These are phyloP conservation scores for Phoeniculus purpureus DNA, from an alignment of 2,797 vertebrate species.

Conservation along the genomic window DNA sequence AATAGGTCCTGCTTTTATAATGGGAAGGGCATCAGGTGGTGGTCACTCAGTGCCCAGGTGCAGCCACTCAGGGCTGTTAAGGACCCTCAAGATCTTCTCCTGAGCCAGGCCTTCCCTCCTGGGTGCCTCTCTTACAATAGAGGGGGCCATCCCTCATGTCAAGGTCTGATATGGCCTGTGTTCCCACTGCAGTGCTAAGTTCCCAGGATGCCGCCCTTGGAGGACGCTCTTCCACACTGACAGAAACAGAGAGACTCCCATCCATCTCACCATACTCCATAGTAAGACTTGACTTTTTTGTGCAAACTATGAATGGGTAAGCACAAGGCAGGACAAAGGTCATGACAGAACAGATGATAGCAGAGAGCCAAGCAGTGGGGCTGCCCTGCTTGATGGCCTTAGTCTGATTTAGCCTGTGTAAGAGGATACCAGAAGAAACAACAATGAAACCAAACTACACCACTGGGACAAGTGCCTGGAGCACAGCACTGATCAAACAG, in stretches of 20 bases:
- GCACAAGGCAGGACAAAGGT: not conserved
- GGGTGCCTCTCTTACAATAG: no score
- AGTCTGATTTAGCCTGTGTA: not conserved
- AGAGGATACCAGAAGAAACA: not conserved
- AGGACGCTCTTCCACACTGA: not conserved
- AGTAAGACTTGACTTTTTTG: not conserved
- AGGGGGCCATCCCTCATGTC: no score
- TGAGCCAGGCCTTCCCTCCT: no score
- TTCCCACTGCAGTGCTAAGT: not conserved
- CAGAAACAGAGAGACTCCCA: not conserved
- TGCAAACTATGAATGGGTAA: not conserved
- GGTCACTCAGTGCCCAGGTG: no score
- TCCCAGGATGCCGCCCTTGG: fast-evolving
- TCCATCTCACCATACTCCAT: not conserved
- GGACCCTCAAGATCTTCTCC: no score
- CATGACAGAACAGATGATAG: not conserved
- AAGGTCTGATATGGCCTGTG: no score
- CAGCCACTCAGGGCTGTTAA: no score
- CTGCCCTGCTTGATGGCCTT: not conserved
- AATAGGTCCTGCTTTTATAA: no score
- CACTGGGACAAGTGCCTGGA: not conserved
- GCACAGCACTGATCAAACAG: not conserved
- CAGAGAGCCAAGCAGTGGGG: not conserved
- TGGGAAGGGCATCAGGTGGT: no score
- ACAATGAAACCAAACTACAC: not conserved